Conservation (phyloP, 2,888 invertebrate species). For the Sipha maydis region DNA sequence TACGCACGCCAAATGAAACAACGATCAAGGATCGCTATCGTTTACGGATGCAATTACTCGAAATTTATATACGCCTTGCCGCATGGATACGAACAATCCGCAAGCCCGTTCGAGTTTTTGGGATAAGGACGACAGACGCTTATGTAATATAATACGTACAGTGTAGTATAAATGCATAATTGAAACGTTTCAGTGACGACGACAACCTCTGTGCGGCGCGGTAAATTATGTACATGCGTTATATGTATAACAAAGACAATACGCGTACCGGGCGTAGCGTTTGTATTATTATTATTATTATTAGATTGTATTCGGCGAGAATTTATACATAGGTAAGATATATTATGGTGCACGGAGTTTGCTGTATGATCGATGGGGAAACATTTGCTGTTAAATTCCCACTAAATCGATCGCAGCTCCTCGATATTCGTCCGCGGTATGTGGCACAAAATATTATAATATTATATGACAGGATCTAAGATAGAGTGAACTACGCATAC, state of each 20-base stretch:
- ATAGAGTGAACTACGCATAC: no score
- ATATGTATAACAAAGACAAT: not conserved
- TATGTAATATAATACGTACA: not conserved
- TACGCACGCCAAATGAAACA: not conserved
- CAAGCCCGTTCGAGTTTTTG: not conserved
- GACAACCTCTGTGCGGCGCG: not conserved
- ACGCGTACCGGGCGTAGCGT: not conserved
- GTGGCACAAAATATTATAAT: no score
- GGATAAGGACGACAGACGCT: not conserved
- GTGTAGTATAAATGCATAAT: not conserved
- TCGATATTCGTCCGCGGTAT: no score
- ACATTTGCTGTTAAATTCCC: no score
- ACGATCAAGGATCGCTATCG: not conserved
- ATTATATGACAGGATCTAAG: no score
- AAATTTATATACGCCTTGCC: not conserved
- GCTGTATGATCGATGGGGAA: no score
- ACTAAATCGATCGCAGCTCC: no score
- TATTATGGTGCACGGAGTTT: no score
- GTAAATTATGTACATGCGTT: not conserved
- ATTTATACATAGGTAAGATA: no score
- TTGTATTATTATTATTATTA: not conserved
- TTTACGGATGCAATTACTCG: not conserved
- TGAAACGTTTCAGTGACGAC: not conserved
- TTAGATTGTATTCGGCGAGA: not conserved
- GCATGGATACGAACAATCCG: not conserved